Evolutionary conservation across 2,113 vertebrate genomes (phyloP), one percentile per base, ranked within the genome.

Genomic region (Ovis aries): DNA sequence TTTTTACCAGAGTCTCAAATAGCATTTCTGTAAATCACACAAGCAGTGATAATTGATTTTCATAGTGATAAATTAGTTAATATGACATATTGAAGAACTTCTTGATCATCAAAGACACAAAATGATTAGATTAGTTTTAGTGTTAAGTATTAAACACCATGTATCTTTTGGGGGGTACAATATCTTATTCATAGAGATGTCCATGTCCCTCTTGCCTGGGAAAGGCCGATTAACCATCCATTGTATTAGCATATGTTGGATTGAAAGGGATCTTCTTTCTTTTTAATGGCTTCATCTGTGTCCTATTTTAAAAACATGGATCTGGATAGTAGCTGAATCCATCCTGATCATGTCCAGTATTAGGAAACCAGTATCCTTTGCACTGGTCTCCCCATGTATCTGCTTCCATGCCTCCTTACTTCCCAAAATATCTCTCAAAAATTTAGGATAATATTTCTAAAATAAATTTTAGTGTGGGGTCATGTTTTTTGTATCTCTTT

Each of bases 21-120:
- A 92, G 14, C 7, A 95, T 95, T 77, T 95, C 53, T 96, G 6
- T 55, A 96, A 96, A 84, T 90, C 64, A 82, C 33, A 88, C 52
- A 86, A 67, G 27, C n/a, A 97, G 64, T 77, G 43, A 84, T 89
- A 88, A 91, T 86, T 90, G 50, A 96, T 82, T 88, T 90, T 93
- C 80, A 52, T 91, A 94, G 80, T 96, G 48, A 83, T 62, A 62
- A 86, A 40, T 96, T 89, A 92, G 29, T 95, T 97, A 95, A 92
- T 85, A 14, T 62, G 91, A 52, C 19, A 84, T 62, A 92, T 87
- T 62, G 9, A 97, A 86, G 48, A 92, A 7, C 36, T 62, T 77
- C 31, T 88, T 50, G 85, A 82, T 97, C 59, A 95, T 92, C 90
- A 91, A 95, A 87, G 78, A 92, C 60, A 74, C 23, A 90, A 77